phyloP scores from a whole-genome alignment of 2,888 invertebrate species.

The Chrysolina americana region DNA sequence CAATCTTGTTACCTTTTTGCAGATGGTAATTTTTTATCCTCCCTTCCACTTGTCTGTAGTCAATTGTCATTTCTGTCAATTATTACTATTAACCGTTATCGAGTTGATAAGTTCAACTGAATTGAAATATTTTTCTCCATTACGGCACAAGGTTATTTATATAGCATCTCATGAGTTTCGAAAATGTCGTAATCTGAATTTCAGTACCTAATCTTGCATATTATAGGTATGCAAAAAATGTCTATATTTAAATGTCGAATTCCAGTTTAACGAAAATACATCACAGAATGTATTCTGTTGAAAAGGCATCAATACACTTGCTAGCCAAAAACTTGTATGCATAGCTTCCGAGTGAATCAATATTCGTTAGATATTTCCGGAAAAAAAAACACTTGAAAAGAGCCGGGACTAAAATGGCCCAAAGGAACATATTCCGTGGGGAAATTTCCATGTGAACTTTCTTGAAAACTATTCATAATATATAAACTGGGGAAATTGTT shows the following conservation, averaged over 20 bases:
- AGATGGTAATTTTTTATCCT: too few species aligned
- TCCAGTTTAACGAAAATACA: neutral
- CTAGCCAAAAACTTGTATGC: neutral
- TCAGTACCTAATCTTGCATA: too few species aligned
- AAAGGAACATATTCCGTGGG: slow-evolving; percentile 3
- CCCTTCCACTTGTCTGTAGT: too few species aligned
- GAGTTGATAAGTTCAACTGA: too few species aligned
- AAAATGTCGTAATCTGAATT: too few species aligned
- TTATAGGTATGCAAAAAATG: neutral
- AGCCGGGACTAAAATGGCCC: neutral
- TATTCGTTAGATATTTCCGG: neutral
- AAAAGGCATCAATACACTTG: slow-evolving; percentile 1
- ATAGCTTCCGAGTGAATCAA: slow-evolving; percentile 2
- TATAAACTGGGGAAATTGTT: slow-evolving; percentile 20
- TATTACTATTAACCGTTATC: too few species aligned
- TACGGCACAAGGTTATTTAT: too few species aligned
- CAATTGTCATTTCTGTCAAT: too few species aligned
- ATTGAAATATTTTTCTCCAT: too few species aligned
- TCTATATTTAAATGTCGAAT: neutral
- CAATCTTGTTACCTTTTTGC: too few species aligned
- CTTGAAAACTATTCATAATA: slow-evolving; percentile 19
- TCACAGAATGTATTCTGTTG: neutral
- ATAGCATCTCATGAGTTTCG: too few species aligned
- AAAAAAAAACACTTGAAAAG: neutral
- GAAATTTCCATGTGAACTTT: slow-evolving; percentile 8